These are phyloP conservation scores for Phylloscopus trochilus DNA, from an alignment of 2,113 vertebrate genomes.

Conservation along the genomic window DNA sequence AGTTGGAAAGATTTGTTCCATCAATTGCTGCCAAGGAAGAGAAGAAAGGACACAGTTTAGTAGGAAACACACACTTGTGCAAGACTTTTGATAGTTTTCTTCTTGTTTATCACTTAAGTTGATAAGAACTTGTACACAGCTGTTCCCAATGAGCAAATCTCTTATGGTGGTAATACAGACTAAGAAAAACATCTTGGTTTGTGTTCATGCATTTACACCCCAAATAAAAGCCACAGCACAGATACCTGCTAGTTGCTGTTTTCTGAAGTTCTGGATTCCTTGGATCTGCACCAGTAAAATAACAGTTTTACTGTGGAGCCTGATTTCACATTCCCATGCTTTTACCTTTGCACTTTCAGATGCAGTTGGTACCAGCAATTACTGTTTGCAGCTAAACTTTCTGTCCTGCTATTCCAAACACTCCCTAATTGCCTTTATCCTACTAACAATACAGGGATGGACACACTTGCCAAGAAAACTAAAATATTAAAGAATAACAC, in stretches of 20 bases:
- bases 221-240: not conserved
- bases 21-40: not conserved
- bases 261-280: not conserved
- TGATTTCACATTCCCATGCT: not conserved
- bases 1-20: conserved; percentile 8
- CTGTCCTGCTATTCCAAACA: not conserved
- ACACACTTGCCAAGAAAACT: not conserved
- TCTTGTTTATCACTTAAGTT: not conserved
- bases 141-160: not conserved
- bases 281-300: not conserved
- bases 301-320: not conserved
- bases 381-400: not conserved
- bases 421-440: not conserved
- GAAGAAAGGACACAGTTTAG: not conserved
- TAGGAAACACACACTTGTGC: not conserved
- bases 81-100: not conserved
- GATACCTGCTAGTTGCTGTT: not conserved
- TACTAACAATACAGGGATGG: not conserved
- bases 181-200: not conserved
- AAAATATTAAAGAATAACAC: not conserved
- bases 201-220: not conserved
- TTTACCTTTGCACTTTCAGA: not conserved
- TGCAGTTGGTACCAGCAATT: not conserved
- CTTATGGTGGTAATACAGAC: not conserved
- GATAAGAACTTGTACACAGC: not conserved